phyloP scores from a whole-genome alignment of 2,113 vertebrate species.

The Uropsilus gracilis region DNA sequence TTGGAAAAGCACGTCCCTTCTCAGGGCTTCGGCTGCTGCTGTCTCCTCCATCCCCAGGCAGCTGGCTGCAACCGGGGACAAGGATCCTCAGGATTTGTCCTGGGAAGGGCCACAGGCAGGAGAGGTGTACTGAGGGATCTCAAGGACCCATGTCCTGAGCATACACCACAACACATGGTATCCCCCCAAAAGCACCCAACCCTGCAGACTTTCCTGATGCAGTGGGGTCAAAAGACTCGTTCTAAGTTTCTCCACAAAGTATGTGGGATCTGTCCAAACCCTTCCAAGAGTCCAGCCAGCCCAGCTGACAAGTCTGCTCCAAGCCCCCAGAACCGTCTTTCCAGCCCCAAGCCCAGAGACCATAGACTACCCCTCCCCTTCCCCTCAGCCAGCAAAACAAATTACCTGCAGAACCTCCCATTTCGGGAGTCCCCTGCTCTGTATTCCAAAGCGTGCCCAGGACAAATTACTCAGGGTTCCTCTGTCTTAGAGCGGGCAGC shows the following conservation, averaged over 20 bases:
- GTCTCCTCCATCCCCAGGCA: background rate
- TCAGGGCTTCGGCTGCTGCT: slow-evolving; percentile 41
- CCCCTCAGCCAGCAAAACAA: slow-evolving; percentile 76
- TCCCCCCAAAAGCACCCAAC: background rate
- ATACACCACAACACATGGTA: background rate
- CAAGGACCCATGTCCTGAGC: background rate
- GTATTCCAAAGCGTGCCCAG: slow-evolving; percentile 82
- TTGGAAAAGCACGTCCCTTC: slow-evolving; percentile 60
- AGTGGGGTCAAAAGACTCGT: slow-evolving; percentile 17
- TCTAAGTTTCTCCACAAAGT: slow-evolving; percentile 59
- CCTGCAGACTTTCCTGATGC: slow-evolving; percentile 39
- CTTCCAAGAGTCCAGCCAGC: slow-evolving; percentile 15
- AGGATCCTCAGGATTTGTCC: slow-evolving; percentile 30
- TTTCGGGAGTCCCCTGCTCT: slow-evolving; percentile 82
- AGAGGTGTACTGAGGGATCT: background rate
- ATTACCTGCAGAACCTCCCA: slow-evolving; percentile 88
- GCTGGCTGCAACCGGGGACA: slow-evolving; percentile 49
- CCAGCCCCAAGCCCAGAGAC: slow-evolving; percentile 49
- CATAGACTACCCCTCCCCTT: background rate
- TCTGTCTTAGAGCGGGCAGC: slow-evolving; percentile 85
- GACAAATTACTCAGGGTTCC: slow-evolving; percentile 83
- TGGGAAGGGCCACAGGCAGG: slow-evolving; percentile 43
- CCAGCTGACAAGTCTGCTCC: slow-evolving; percentile 32
- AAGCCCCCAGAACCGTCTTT: slow-evolving; percentile 27
- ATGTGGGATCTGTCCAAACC: slow-evolving; percentile 21